Percentiles rank a stretch among this genome's conserved stretches.
Evolutionary conservation across 2,797 vertebrate genomes (phyloP).

Genomic region (Darevskia nairensis): DNA sequence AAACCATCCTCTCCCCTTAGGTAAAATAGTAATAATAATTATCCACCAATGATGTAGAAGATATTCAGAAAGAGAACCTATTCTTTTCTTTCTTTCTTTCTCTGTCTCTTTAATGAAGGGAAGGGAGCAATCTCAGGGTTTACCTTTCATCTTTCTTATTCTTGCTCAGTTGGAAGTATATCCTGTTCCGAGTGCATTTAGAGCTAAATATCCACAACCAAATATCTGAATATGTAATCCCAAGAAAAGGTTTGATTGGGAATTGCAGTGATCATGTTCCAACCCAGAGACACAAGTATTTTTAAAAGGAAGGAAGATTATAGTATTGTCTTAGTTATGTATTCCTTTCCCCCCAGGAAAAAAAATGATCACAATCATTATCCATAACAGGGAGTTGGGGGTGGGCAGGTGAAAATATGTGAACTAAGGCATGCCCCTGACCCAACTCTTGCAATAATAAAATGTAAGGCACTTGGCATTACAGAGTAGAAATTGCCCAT

Average conservation of each 20-base stretch:
- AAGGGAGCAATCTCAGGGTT: not conserved
- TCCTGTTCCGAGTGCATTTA: not conserved
- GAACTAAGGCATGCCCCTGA: not conserved
- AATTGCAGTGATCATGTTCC: not conserved
- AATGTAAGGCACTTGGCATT: not conserved
- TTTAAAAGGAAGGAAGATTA: not conserved
- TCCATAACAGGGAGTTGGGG: not conserved
- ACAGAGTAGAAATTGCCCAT: constrained; percentile 6
- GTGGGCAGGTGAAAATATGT: not conserved
- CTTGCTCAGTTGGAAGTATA: not conserved
- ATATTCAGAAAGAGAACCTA: not conserved
- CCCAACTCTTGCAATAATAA: not conserved
- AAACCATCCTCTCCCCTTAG: too few species aligned
- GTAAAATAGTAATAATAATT: too few species aligned
- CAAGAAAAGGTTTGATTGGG: not conserved
- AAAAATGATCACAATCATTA: not conserved
- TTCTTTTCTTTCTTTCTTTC: not conserved
- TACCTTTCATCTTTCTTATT: not conserved
- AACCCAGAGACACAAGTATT: not conserved
- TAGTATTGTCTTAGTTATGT: not conserved
- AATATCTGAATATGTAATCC: not conserved
- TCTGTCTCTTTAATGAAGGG: not conserved
- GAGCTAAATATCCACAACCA: not conserved
- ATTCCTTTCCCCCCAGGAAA: too few species aligned
- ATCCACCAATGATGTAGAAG: not conserved